Conservation (phyloP, 2,888 invertebrate genomes). For the Ectemnius cavifrons region DNA sequence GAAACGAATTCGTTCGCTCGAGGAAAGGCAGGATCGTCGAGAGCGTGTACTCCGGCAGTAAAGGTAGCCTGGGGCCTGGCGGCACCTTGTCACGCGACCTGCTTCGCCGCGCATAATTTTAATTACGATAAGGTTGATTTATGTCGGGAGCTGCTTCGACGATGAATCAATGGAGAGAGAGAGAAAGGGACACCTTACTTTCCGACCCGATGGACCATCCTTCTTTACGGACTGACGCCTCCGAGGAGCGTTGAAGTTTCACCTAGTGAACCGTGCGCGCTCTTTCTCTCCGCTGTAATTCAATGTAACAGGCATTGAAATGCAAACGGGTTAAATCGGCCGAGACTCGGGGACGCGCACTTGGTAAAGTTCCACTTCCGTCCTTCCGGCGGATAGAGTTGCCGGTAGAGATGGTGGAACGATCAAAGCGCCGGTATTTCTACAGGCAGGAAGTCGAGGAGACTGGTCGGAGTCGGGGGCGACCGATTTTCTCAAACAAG, state of each 20-base stretch:
- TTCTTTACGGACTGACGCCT: not conserved
- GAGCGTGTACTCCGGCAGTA: conserved; percentile 18
- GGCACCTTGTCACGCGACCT: conserved; percentile 33
- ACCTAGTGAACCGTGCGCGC: not conserved
- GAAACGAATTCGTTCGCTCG: no score
- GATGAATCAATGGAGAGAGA: conserved; percentile 18
- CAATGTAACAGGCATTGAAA: conserved; percentile 61
- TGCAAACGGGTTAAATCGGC: conserved; percentile 42
- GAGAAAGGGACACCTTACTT: no score
- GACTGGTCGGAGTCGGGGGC: not conserved
- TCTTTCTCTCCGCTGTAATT: no score
- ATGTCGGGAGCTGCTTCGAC: conserved; percentile 13
- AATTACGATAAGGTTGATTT: conserved; percentile 44
- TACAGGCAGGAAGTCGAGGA: no score
- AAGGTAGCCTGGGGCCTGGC: conserved; percentile 1
- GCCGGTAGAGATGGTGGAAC: no score
- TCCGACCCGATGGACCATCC: no score
- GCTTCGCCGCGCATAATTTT: conserved; percentile 34
- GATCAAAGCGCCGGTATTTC: no score
- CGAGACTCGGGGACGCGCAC: no score
- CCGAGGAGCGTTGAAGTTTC: not conserved
- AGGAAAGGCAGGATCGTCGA: not conserved
- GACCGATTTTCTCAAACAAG: conserved; percentile 28
- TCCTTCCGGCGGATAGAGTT: not conserved
- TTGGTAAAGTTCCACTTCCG: not conserved